A percentile compares a stretch with the other conserved stretches of the same genome.
phyloP scores from a whole-genome alignment of 2,113 vertebrate species.

The Rhineura floridana region DNA sequence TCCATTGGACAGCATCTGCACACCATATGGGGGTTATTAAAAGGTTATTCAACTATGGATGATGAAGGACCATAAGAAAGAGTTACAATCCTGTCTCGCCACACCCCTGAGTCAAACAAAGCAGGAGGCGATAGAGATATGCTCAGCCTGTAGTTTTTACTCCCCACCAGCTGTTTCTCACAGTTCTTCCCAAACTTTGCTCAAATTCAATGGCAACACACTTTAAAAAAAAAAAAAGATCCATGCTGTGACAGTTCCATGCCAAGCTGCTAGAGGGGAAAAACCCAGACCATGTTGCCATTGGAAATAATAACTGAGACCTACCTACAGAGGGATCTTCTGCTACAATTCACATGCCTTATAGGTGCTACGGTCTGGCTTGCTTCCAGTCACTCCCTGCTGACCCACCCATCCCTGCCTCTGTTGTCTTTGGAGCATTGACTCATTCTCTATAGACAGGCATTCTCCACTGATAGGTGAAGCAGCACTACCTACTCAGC shows the following conservation, averaged over 20 bases:
- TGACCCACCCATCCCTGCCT: not conserved
- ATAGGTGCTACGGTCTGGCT: not conserved
- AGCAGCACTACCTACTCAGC: not conserved
- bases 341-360: too few relatives aligned
- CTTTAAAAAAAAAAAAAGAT: not conserved
- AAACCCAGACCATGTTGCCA: not conserved
- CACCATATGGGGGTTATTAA: slow-evolving; percentile 39
- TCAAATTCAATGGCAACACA: not conserved
- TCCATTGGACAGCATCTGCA: slow-evolving; percentile 22
- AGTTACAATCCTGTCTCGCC: not conserved
- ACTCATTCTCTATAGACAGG: not conserved
- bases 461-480: not conserved
- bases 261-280: not conserved
- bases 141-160: not conserved
- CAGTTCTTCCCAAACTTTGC: not conserved
- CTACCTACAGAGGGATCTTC: not conserved
- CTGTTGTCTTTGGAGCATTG: not conserved
- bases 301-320: not conserved
- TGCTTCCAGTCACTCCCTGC: not conserved
- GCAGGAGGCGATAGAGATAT: not conserved
- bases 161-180: not conserved
- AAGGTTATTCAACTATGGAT: slow-evolving; percentile 25
- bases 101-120: not conserved
- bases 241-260: not conserved
- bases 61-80: not conserved